Percentiles rank a stretch among this genome's conserved stretches.
Evolutionary conservation across 2,113 vertebrate genomes (phyloP).

Genomic region (Elephas maximus): DNA sequence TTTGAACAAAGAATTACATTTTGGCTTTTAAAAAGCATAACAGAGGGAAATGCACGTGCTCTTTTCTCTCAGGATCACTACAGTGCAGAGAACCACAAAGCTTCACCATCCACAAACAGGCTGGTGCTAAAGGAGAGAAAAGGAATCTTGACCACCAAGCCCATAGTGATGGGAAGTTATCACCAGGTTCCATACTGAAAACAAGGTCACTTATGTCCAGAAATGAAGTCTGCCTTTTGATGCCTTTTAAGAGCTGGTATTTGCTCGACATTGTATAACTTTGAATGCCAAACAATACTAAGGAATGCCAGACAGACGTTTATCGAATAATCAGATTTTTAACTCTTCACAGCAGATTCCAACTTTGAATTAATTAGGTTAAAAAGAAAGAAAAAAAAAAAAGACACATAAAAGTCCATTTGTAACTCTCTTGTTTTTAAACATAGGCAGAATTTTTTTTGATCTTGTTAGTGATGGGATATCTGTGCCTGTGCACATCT

Average conservation of each 20-base stretch:
- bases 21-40: neutral
- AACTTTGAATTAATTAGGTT: neutral
- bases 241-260: neutral
- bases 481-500: neutral
- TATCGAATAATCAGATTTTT: conserved; percentile 30
- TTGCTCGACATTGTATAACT: neutral
- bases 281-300: neutral
- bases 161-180: neutral
- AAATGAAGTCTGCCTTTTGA: neutral
- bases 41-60: neutral
- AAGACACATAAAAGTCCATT: neutral
- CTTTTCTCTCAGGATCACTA: neutral
- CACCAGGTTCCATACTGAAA: neutral
- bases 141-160: neutral
- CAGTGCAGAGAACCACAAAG: neutral
- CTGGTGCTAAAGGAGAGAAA: neutral
- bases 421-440: neutral
- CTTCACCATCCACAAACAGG: neutral
- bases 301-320: neutral
- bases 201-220: neutral
- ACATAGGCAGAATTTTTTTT: conserved; percentile 3
- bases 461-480: too few species aligned
- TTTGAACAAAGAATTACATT: neutral
- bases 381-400: conserved; percentile 41
- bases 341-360: neutral